Base-by-base conservation (phyloP, 2,113 vertebrate species). In the Theristicus caerulescens region DNA sequence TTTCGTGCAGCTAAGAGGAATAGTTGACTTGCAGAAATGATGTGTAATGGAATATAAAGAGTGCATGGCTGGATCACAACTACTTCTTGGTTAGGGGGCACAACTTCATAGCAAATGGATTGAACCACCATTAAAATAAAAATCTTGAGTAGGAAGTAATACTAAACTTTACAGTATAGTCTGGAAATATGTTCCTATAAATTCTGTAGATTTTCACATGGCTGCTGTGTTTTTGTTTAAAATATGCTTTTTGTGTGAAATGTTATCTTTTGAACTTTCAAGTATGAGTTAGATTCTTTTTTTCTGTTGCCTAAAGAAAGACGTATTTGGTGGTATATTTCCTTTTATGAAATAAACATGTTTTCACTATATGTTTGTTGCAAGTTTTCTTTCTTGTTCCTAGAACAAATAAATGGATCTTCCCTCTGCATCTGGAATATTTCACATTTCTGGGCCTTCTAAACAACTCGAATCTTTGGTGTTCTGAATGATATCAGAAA, bases 1-100 rank as follows among this genome's bases (percentile, higher is more conserved):
- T 89, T 91, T 57, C 0, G 0, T 6, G 2, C 16, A 51, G 18
- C 12, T 49, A n/a, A 65, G 29, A 86, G 10, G n/a, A 57, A 11
- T 36, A 54, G 42, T 44, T 3, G 9, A 27, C 61, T 57, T 54
- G 44, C 31, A 74, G 66, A 44, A 47, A 13, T 54, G 2, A 36
- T 10, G 7, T 59, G 19, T 65, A 42, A 67, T 21, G 40, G 44
- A 52, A 70, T 79, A 42, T 31, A 52, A 58, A 34, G 22, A 49
- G 49, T n/a, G 44, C 5, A 7, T 47, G 38, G n/a, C 15, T 61
- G 62, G n/a, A 24, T 84, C 62, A 36, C 34, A 65, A 0, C 34
- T 79, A 46, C 20, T 26, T 65, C 44, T 80, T 42, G n/a, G 11
- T 71, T 89, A 61, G 46, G 34, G 24, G 14, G 1, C 6, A 3